Evolutionary conservation across 2,888 invertebrate genomes (phyloP), one percentile per base, ranked within the genome.

Genomic region (Acleris laterana): DNA sequence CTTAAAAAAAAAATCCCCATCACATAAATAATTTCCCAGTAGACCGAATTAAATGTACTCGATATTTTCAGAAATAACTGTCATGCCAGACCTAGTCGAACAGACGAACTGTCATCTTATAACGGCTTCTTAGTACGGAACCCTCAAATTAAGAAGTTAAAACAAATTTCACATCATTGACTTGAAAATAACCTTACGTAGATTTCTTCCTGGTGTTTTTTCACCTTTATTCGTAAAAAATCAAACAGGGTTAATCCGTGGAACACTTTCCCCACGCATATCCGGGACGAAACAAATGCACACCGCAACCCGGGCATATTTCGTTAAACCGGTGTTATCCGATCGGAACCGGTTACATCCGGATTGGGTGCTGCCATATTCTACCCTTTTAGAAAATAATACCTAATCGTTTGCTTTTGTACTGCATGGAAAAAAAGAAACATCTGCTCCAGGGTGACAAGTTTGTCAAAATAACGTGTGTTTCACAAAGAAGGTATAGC

Each of bases 231-330:
- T 51, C n/a, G n/a, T 28, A 25, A 16, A n/a, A 51, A 25, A 51
- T 28, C n/a, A 28, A 28, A 51, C 25, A 25, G 3, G 28, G 19
- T 25, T 51, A 20, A 49, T 49, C 50, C 22, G 9, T 20, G 13
- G 6, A 19, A 22, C 50, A 13, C 20, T 17, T 49, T 49, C 19
- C 17, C 46, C n/a, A 6, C 11, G 17, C 38, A 53, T 32, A 53
- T 16, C 28, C 53, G 28, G 7, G 13, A 17, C 32, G n/a, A 38
- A 53, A 53, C 49, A 49, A 49, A 49, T 49, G 49, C 49, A 19
- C 53, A 53, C 53, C 53, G 53, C 38, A 53, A 19, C 53, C 38
- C 53, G 38, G 32, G 25, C 53, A 53, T 38, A 53, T 53, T 53
- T 53, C 17, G 53, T 32, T 53, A 38, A 53, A 53, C 53, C 38